Evolutionary conservation across 2,888 invertebrate genomes (phyloP).

Genomic region (Melipona bicolor): DNA sequence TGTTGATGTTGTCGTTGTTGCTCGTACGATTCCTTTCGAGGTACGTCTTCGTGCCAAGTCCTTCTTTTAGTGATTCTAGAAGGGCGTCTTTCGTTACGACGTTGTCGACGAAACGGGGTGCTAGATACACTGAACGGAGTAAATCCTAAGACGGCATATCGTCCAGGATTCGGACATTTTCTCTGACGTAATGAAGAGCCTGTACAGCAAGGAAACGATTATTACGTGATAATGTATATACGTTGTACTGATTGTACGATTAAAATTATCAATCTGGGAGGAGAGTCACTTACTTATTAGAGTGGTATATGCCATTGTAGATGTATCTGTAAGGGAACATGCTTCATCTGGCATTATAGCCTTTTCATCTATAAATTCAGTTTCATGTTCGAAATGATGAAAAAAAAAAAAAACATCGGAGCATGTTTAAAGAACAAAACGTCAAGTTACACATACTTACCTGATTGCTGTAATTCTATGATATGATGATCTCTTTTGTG

Average conservation of each 20-base stretch:
- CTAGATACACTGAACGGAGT: conserved; percentile 73
- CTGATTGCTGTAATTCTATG: conserved; percentile 90
- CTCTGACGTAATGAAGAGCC: conserved; percentile 87
- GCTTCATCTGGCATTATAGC: conserved; percentile 87
- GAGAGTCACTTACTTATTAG: conserved; percentile 87
- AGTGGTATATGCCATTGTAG: conserved; percentile 86
- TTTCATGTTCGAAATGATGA: conserved; percentile 39
- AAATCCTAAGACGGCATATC: conserved; percentile 86
- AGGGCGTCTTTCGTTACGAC: conserved; percentile 65
- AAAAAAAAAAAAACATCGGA: background rate
- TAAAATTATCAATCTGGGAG: background rate
- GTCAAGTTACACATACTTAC: conserved; percentile 77
- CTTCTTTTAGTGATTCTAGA: conserved; percentile 66
- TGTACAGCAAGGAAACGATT: conserved; percentile 73
- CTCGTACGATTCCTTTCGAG: conserved; percentile 18
- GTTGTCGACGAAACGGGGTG: conserved; percentile 70
- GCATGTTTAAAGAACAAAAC: background rate
- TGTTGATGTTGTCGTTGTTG: conserved; percentile 22
- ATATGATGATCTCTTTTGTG: conserved; percentile 89
- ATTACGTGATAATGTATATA: background rate
- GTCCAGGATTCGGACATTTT: conserved; percentile 89
- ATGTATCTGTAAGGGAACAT: conserved; percentile 86
- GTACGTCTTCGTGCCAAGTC: conserved; percentile 65
- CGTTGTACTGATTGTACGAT: too few species aligned
- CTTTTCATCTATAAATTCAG: conserved; percentile 78